Percentiles rank a stretch among this genome's conserved stretches.
These are phyloP conservation scores for Scaptomyza hsui DNA, from an alignment of 1,140 invertebrate species.

Conservation along the genomic window DNA sequence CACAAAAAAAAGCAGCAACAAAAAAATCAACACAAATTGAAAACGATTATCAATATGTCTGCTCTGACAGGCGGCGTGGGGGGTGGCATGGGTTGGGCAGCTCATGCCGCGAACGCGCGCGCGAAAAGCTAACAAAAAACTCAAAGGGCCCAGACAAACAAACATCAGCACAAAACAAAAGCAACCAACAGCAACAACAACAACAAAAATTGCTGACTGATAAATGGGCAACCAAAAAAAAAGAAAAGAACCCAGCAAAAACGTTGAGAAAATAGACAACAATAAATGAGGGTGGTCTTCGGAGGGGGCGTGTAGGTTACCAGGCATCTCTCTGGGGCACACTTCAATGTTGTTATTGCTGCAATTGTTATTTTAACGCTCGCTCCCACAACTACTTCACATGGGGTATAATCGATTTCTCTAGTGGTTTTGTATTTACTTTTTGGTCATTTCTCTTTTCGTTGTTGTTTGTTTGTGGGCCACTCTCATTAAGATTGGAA, in stretches of 20 bases:
- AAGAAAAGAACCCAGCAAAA: slow-evolving; percentile 1
- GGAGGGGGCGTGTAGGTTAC: neutral
- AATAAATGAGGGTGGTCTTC: slow-evolving; percentile 22
- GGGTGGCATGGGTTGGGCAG: slow-evolving; percentile 2
- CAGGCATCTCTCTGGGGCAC: slow-evolving; percentile 54
- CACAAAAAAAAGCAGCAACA: slow-evolving; percentile 3
- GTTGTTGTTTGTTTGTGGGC: neutral
- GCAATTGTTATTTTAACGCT: slow-evolving; percentile 38
- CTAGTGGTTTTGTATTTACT: slow-evolving; percentile 7
- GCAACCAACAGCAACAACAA: slow-evolving; percentile 4
- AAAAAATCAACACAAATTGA: slow-evolving; percentile 63
- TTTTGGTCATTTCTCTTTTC: neutral
- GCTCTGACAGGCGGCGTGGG: slow-evolving; percentile 42
- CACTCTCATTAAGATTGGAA: slow-evolving; percentile 22
- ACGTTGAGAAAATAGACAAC: slow-evolving; percentile 31
- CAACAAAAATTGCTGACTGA: slow-evolving; percentile 51
- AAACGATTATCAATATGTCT: slow-evolving; percentile 79
- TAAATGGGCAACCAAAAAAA: slow-evolving; percentile 61
- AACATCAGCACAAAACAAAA: slow-evolving; percentile 38
- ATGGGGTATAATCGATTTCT: slow-evolving; percentile 30
- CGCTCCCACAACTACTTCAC: neutral
- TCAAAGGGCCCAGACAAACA: slow-evolving; percentile 37
- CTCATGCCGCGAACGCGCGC: slow-evolving; percentile 52
- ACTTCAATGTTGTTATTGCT: slow-evolving; percentile 57
- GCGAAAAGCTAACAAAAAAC: slow-evolving; percentile 73